Conservation (phyloP, 2,888 invertebrate genomes). For the Amphimallon solstitiale region DNA sequence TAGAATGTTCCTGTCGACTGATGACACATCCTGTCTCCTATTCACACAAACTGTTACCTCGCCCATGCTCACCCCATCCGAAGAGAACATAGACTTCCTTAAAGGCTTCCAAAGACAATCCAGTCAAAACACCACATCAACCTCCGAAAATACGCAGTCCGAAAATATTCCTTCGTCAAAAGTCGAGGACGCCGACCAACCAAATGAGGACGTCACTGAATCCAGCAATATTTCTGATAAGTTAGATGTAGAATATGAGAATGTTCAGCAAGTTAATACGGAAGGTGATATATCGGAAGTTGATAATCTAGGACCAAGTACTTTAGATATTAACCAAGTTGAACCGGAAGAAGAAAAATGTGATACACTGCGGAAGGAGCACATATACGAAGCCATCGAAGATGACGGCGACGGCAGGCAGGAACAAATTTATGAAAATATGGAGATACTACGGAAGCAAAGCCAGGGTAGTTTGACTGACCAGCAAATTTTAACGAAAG, state of each 20-base stretch:
- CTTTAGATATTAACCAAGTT: not conserved
- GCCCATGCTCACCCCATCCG: constrained; percentile 63
- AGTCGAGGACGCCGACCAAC: constrained; percentile 39
- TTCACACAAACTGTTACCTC: constrained; percentile 64
- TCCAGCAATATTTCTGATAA: constrained; percentile 28
- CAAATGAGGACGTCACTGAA: constrained; percentile 41
- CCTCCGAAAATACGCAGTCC: constrained; percentile 37
- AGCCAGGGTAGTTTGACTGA: not conserved
- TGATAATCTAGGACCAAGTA: constrained; percentile 18
- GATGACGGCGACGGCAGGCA: constrained; percentile 26
- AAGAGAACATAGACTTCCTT: constrained; percentile 63
- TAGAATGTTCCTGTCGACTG: constrained; percentile 60
- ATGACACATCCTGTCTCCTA: constrained; percentile 59
- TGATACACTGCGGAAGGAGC: constrained; percentile 32
- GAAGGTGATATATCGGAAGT: constrained; percentile 34
- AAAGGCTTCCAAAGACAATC: constrained; percentile 59
- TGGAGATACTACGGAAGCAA: constrained; percentile 28
- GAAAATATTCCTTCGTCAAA: constrained; percentile 28
- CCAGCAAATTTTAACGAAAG: not conserved
- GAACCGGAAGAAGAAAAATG: not conserved
- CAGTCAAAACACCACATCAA: constrained; percentile 45
- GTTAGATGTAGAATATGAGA: constrained; percentile 47
- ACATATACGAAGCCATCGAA: constrained; percentile 27
- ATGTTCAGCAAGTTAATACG: constrained; percentile 35
- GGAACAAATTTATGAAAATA: constrained; percentile 33